These are phyloP conservation scores for Mimachlamys varia DNA, from an alignment of 2,888 invertebrate genomes.

Conservation along the genomic window DNA sequence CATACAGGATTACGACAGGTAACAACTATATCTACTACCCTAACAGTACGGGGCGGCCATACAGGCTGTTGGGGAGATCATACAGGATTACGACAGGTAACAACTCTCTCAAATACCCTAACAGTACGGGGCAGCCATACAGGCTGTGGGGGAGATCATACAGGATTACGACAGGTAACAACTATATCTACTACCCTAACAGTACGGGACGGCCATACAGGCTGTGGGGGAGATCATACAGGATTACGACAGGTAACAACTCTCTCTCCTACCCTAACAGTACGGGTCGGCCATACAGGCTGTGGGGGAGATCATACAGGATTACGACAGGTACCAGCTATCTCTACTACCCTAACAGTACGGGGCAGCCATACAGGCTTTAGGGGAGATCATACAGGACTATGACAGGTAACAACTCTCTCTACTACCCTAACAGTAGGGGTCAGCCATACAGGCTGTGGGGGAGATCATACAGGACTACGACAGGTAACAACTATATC, in stretches of 20 bases:
- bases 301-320: slow-evolving; percentile 67
- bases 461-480: slow-evolving; percentile 65
- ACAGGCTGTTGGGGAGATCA: slow-evolving; percentile 62
- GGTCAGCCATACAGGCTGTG: too few species aligned
- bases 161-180: slow-evolving; percentile 79
- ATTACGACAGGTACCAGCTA: not conserved
- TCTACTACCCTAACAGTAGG: too few species aligned
- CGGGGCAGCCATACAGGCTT: too few species aligned
- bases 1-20: slow-evolving; percentile 66
- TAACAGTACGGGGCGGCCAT: too few species aligned
- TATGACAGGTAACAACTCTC: slow-evolving; percentile 66
- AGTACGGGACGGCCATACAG: too few species aligned
- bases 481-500: slow-evolving; percentile 66
- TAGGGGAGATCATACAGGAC: not conserved
- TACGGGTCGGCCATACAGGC: slow-evolving; percentile 66
- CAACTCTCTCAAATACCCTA: slow-evolving; percentile 76
- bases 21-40: not conserved
- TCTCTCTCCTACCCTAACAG: not conserved
- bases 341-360: not conserved
- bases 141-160: slow-evolving; percentile 80
- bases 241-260: slow-evolving; percentile 75
- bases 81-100: slow-evolving; percentile 80
- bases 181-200: too few species aligned
- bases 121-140: slow-evolving; percentile 82
- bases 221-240: not conserved